phyloP scores from a whole-genome alignment of 2,797 vertebrate genomes.

The Percopsis omiscomaycus region DNA sequence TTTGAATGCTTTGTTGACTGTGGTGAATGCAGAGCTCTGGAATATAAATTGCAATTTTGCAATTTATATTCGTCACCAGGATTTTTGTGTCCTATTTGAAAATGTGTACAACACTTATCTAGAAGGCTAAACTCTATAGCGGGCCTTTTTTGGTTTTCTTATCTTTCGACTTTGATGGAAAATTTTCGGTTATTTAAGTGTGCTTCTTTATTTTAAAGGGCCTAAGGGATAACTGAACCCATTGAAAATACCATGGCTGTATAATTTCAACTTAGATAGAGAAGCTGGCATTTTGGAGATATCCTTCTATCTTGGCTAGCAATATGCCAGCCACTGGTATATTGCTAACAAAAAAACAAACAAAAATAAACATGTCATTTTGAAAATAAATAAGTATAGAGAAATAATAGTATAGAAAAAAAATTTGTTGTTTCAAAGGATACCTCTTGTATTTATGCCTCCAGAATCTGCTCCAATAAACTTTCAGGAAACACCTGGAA shows the following conservation, averaged over 20 bases:
- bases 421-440: too few relatives aligned
- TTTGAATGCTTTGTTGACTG: background rate
- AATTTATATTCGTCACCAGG: too few relatives aligned
- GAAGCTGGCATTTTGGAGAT: conserved; percentile 30
- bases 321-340: too few relatives aligned
- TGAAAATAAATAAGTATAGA: too few relatives aligned
- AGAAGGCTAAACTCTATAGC: too few relatives aligned
- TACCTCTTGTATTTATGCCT: too few relatives aligned
- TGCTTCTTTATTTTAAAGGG: conserved; percentile 30
- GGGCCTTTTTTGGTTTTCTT: background rate
- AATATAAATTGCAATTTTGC: background rate
- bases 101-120: too few relatives aligned
- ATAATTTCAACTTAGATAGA: conserved; percentile 14
- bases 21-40: background rate
- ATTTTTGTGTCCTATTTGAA: too few relatives aligned
- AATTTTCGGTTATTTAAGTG: conserved; percentile 13
- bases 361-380: background rate
- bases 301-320: conserved; percentile 9
- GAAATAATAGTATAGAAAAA: too few relatives aligned
- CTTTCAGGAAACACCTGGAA: too few relatives aligned
- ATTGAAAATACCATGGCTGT: conserved; percentile 13
- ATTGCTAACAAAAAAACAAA: background rate
- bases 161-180: conserved; percentile 2
- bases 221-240: conserved; percentile 12
- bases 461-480: too few relatives aligned